These are phyloP conservation scores for Lysiphlebus fabarum DNA, from an alignment of 1,140 invertebrate species.

Conservation along the genomic window DNA sequence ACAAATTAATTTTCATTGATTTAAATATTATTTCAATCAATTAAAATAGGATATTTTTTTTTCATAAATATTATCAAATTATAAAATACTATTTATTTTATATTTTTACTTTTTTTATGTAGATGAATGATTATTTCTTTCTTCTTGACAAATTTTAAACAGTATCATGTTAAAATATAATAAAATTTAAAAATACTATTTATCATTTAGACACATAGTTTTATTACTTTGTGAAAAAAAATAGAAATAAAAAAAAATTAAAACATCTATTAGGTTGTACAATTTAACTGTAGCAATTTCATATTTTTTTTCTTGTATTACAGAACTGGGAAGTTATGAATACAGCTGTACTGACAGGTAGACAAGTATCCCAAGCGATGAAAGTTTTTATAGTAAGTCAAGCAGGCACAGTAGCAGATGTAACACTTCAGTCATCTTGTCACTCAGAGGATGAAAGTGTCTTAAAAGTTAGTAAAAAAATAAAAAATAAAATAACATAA, in stretches of 20 bases:
- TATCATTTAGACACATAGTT: no score
- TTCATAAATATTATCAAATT: no score
- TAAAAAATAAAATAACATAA: background rate
- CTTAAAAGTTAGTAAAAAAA: slow-evolving; percentile 72
- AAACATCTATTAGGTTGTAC: background rate
- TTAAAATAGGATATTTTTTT: no score
- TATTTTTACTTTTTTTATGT: no score
- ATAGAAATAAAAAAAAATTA: background rate
- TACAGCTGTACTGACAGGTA: slow-evolving; percentile 89
- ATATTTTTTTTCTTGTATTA: slow-evolving; percentile 33
- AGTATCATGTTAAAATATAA: no score
- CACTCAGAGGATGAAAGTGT: slow-evolving; percentile 93
- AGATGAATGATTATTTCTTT: no score
- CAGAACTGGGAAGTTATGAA: slow-evolving; percentile 95
- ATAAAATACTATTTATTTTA: no score
- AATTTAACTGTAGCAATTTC: background rate
- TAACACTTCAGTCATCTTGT: slow-evolving; percentile 92
- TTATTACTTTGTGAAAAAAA: no score
- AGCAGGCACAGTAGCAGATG: slow-evolving; percentile 88
- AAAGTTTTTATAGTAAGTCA: slow-evolving; percentile 93
- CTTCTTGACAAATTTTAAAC: no score
- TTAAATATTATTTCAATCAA: no score
- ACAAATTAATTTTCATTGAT: no score
- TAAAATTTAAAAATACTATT: no score
- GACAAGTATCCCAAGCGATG: slow-evolving; percentile 91